Percentiles rank a stretch among this genome's conserved stretches.
Conservation (phyloP, 2,113 vertebrate genomes). For the Eubucco bourcierii region DNA sequence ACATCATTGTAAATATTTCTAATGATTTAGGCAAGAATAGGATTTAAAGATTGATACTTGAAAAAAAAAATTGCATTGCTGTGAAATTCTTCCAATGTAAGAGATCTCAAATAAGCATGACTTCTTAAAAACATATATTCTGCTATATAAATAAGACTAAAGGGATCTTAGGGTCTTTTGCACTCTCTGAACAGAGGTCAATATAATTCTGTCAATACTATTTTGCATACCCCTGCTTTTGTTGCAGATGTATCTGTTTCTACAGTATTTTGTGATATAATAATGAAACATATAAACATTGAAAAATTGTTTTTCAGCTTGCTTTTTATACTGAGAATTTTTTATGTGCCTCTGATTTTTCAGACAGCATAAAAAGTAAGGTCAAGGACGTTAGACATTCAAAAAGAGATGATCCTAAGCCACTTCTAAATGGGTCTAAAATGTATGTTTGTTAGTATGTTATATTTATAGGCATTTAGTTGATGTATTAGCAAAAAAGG, state of each 20-base stretch:
- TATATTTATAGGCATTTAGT: background rate
- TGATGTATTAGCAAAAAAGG: background rate
- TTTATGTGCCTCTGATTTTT: background rate
- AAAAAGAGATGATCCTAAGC: background rate
- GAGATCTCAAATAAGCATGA: background rate
- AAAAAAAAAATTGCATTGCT: background rate
- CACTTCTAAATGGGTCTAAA: background rate
- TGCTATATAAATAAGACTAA: background rate
- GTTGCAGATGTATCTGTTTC: background rate
- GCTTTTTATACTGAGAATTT: background rate
- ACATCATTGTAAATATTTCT: background rate
- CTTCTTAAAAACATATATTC: background rate
- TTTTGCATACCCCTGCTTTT: background rate
- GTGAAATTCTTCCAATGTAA: background rate
- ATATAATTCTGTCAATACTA: background rate
- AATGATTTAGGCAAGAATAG: background rate
- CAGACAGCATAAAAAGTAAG: background rate
- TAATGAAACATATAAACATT: background rate
- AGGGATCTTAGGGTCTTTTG: background rate
- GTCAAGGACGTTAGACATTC: background rate
- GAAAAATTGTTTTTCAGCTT: background rate
- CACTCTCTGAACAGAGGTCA: background rate
- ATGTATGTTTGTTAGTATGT: background rate
- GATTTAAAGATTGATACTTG: background rate
- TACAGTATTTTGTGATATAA: background rate